These are phyloP conservation scores for Chrysolina haemoptera DNA, from an alignment of 2,888 invertebrate species.

Conservation along the genomic window DNA sequence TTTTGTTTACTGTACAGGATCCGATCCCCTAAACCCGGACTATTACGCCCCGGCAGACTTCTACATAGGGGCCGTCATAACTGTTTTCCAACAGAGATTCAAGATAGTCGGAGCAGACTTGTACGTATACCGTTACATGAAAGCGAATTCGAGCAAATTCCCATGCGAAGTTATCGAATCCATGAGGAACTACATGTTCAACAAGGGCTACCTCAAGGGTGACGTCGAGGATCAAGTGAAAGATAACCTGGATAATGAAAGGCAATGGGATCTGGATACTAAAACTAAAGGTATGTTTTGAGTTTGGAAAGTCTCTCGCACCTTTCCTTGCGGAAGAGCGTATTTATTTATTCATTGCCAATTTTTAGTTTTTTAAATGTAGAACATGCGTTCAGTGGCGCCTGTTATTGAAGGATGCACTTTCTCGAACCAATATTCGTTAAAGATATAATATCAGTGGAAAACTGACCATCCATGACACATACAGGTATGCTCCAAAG, in stretches of 20 bases:
- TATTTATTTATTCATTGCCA: too few species aligned
- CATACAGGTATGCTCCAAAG: too few species aligned
- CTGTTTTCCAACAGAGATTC: conserved; percentile 81
- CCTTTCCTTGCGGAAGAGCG: too few species aligned
- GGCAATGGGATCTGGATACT: conserved; percentile 55
- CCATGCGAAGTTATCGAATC: conserved; percentile 78
- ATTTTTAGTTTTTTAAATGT: too few species aligned
- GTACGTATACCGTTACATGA: conserved; percentile 83
- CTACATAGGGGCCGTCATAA: conserved; percentile 82
- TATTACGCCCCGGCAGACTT: conserved; percentile 87
- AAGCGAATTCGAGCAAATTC: conserved; percentile 81
- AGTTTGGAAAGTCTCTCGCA: background rate
- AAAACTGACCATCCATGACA: too few species aligned
- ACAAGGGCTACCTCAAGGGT: conserved; percentile 76
- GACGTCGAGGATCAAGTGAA: conserved; percentile 70
- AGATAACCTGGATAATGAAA: conserved; percentile 61
- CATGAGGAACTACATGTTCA: conserved; percentile 78
- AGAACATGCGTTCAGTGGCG: too few species aligned
- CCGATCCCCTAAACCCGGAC: conserved; percentile 79
- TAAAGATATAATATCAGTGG: too few species aligned
- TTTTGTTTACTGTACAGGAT: conserved; percentile 59
- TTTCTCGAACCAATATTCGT: too few species aligned
- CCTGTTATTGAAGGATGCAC: too few species aligned
- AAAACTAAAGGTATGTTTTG: conserved; percentile 49
- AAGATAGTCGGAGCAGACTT: conserved; percentile 75